Conservation (phyloP, 2,888 invertebrate species). For the Terebella lapidaria region DNA sequence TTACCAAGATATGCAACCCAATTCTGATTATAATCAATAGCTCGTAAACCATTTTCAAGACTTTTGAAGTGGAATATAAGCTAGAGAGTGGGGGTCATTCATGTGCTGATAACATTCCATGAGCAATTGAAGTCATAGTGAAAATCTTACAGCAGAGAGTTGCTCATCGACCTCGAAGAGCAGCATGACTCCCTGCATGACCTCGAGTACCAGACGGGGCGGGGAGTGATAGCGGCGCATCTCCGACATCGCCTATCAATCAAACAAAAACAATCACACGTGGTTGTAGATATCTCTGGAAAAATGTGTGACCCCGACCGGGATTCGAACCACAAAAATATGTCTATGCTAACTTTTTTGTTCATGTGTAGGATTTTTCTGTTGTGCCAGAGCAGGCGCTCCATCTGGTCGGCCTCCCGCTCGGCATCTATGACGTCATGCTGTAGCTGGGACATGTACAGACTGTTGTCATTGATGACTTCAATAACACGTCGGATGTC, state of each 20-base stretch:
- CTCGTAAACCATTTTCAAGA: too few relatives aligned
- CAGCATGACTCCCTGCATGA: slow-evolving; percentile 41
- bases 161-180: slow-evolving; percentile 36
- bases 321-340: too few relatives aligned
- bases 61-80: too few relatives aligned
- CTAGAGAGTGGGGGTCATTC: too few relatives aligned
- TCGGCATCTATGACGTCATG: neutral
- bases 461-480: neutral
- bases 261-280: too few relatives aligned
- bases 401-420: neutral
- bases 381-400: neutral
- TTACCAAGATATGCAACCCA: too few relatives aligned
- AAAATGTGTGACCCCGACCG: too few relatives aligned
- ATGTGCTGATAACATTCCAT: too few relatives aligned
- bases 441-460: neutral
- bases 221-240: slow-evolving; percentile 39
- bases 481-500: neutral
- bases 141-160: slow-evolving; percentile 32
- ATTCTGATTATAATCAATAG: too few relatives aligned
- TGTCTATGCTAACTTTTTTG: neutral
- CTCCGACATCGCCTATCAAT: slow-evolving; percentile 35
- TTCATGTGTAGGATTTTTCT: neutral
- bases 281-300: too few relatives aligned
- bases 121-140: too few relatives aligned
- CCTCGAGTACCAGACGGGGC: slow-evolving; percentile 35